phyloP scores from a whole-genome alignment of 2,888 invertebrate species.

The Hydraecia micacea region DNA sequence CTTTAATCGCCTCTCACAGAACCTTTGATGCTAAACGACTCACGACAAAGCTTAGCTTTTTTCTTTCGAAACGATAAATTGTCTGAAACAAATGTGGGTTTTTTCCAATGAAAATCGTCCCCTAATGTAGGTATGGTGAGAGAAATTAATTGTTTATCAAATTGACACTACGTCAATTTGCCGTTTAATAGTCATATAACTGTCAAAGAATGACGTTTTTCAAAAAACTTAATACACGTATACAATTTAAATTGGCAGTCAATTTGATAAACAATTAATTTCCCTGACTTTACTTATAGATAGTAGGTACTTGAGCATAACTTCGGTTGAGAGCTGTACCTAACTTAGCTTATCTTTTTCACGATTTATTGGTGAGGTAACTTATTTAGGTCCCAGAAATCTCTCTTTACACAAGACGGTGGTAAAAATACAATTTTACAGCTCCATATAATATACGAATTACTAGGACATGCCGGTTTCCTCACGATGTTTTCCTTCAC shows the following conservation, averaged over 20 bases:
- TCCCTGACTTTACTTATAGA: background rate
- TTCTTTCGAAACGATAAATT: background rate
- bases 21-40: background rate
- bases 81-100: background rate
- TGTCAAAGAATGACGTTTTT: background rate
- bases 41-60: background rate
- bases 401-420: background rate
- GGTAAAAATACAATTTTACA: slow-evolving; percentile 26
- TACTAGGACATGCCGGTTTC: too few relatives aligned
- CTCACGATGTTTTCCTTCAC: too few relatives aligned
- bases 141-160: background rate
- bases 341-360: background rate
- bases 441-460: too few relatives aligned
- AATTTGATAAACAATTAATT: background rate
- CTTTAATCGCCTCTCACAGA: slow-evolving; percentile 10
- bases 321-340: background rate
- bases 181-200: background rate
- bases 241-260: too few relatives aligned
- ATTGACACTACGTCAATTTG: background rate
- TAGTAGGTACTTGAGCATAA: background rate
- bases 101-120: background rate
- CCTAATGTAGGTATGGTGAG: background rate
- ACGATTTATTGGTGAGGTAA: background rate
- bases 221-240: too few relatives aligned
- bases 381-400: background rate